Evolutionary conservation across 2,797 vertebrate species (phyloP).

Genomic region (Glossophaga mutica): DNA sequence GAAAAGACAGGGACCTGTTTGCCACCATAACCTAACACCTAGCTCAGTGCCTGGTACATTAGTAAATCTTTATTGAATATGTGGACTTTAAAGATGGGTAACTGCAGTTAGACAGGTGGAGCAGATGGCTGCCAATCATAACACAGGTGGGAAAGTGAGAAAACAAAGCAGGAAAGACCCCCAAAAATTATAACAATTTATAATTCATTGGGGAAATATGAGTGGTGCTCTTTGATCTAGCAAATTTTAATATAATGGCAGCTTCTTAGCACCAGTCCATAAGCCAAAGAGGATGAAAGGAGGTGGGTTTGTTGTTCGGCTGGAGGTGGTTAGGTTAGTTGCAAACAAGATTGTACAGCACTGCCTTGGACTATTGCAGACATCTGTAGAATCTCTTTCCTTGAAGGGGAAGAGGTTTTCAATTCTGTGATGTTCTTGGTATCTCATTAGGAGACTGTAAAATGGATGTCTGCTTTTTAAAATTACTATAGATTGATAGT

Average conservation of each 20-base stretch:
- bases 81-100: not conserved
- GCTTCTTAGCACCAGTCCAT: not conserved
- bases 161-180: not conserved
- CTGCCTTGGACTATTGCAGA: not conserved
- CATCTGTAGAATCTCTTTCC: not conserved
- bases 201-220: not conserved
- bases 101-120: not conserved
- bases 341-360: not conserved
- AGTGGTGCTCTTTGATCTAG: not conserved
- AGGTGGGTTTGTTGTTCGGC: not conserved
- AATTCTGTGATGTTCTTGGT: not conserved
- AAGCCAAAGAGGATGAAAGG: not conserved
- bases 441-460: not conserved
- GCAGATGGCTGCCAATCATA: not conserved
- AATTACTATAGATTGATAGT: not conserved
- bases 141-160: not conserved
- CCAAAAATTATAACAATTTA: not conserved
- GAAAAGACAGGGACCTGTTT: not conserved
- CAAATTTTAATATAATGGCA: not conserved
- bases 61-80: not conserved
- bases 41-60: not conserved
- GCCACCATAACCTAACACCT: not conserved
- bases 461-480: not conserved
- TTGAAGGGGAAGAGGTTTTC: not conserved
- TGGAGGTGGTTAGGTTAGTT: not conserved